A percentile compares a stretch with the other conserved stretches of the same genome.
Conservation (phyloP, 30 jellyfish, hydroid and myxozoan species). For the Sanderia malayensis region DNA sequence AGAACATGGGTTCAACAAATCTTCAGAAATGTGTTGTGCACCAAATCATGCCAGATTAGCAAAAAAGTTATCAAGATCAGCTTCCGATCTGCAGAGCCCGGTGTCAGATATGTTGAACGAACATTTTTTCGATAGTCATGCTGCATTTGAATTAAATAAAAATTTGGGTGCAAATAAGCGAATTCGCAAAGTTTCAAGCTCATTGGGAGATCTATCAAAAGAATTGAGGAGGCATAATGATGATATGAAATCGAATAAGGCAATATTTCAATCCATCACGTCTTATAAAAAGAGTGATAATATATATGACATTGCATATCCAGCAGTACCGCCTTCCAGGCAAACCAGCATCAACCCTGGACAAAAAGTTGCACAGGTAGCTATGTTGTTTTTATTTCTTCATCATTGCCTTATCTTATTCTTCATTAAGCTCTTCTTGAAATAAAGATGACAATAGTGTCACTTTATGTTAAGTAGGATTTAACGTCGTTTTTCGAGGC, state of each 20-base stretch:
- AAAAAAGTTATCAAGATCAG: slow-evolving; percentile 48
- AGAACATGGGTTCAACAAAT: background rate
- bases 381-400: background rate
- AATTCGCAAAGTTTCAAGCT: slow-evolving; percentile 41
- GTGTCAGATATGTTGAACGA: background rate
- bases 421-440: too few relatives aligned
- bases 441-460: too few relatives aligned
- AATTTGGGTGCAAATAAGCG: background rate
- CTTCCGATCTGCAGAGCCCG: slow-evolving; percentile 24
- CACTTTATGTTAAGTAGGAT: too few relatives aligned
- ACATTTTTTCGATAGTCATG: background rate
- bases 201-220: slow-evolving; percentile 39
- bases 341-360: slow-evolving; percentile 65
- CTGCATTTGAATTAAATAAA: too few relatives aligned
- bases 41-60: background rate
- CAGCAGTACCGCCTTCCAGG: slow-evolving; percentile 53
- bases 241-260: background rate
- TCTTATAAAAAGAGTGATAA: slow-evolving; percentile 22
- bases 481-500: too few relatives aligned
- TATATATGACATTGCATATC: slow-evolving; percentile 36
- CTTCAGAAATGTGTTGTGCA: background rate
- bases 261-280: background rate
- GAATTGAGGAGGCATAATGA: background rate
- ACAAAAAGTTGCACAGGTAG: slow-evolving; percentile 83
- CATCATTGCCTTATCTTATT: too few relatives aligned